Evolutionary conservation across 2,797 vertebrate genomes (phyloP).

Genomic region (Acanthornis magna): DNA sequence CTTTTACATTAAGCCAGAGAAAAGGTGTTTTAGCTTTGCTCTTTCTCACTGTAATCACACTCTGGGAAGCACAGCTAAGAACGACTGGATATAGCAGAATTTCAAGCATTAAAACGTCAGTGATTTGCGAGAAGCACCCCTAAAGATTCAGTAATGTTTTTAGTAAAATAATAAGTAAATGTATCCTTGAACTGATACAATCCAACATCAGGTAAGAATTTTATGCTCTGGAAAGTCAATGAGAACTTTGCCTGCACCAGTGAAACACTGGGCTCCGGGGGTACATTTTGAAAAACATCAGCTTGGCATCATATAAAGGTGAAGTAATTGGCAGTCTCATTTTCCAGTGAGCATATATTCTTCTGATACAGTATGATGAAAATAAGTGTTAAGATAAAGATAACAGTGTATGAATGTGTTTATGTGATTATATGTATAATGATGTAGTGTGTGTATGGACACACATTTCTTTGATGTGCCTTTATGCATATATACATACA

Average conservation of each 20-base stretch:
- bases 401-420: background rate
- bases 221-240: background rate
- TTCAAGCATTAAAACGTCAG: background rate
- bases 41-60: fast-evolving
- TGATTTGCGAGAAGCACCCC: background rate
- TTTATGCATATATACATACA: background rate
- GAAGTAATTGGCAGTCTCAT: background rate
- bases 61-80: background rate
- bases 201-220: background rate
- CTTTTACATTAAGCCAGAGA: background rate
- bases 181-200: background rate
- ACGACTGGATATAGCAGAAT: background rate
- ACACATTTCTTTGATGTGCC: background rate
- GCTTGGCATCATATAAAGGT: background rate
- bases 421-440: background rate
- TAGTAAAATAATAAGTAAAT: background rate
- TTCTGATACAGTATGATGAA: background rate
- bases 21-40: background rate
- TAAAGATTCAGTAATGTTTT: background rate
- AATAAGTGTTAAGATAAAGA: background rate
- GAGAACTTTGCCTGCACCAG: background rate
- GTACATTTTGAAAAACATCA: background rate
- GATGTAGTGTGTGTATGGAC: background rate
- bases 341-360: background rate
- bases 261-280: background rate